Evolutionary conservation across 1,140 invertebrate genomes (phyloP), one percentile per base, ranked within the genome.

Genomic region (Apis laboriosa): DNA sequence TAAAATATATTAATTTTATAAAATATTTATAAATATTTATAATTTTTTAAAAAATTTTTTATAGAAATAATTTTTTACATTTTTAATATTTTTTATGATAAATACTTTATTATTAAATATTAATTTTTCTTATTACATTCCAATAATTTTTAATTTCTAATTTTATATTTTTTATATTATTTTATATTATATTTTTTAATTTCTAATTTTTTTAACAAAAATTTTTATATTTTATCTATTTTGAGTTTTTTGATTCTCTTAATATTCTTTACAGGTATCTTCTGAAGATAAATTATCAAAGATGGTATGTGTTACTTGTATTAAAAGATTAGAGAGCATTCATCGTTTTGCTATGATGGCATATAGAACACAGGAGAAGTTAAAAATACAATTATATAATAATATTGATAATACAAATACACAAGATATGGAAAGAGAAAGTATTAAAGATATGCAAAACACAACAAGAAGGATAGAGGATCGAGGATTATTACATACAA

Each of bases 311-410:
- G 90, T 88, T 53, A 92, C 92, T 11, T 96, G 95, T 76, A 92
- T 93, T 51, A 94, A 93, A 74, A 95, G 94, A 91, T 86, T 96
- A 64, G 95, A 95, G 58, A 93, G 92, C 24, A 94, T 95, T 77
- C 95, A 95, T 87, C 92, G 92, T 68, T 95, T 95, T 90, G 95
- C 95, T n/a, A 93, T 92, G 71, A 95, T 95, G 94, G 95, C 95
- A 68, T 91, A 94, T 76, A 93, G 92, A 90, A 94, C 93, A 70
- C 95, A 95, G 77, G 94, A 95, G 56, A 95, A 94, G 90, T 88
- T 96, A 78, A 94, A 90, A 79, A 89, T 92, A 71, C 92, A 93
- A 82, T 83, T 94, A 72, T 92, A 91, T 56, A 84, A 67, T 64
- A 85, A 76, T 63, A 75, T 67, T 63, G 89, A 89, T 43, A 87